Conservation (phyloP, 1,140 invertebrate species). For the Euschistus heros region DNA sequence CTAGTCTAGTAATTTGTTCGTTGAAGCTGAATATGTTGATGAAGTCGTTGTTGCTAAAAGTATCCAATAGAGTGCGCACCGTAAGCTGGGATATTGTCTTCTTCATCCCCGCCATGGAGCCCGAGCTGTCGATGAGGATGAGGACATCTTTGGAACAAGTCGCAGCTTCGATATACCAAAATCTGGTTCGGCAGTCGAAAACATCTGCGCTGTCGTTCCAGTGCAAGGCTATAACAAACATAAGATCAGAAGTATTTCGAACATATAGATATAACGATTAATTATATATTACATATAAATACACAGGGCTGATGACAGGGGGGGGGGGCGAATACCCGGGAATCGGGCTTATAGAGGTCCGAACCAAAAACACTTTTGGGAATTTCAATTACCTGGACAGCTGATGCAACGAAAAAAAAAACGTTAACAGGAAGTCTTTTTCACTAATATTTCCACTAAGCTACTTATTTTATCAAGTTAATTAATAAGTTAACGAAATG, state of each 20-base stretch:
- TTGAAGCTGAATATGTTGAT: constrained; percentile 82
- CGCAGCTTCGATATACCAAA: constrained; percentile 94
- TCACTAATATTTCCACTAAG: no score
- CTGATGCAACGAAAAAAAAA: no score
- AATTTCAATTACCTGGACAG: no score
- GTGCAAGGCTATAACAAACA: not conserved
- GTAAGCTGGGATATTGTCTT: constrained; percentile 69
- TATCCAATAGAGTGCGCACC: constrained; percentile 78
- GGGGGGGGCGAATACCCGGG: no score
- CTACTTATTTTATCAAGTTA: no score
- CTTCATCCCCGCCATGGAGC: constrained; percentile 91
- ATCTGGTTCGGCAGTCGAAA: constrained; percentile 76
- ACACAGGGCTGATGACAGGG: no score
- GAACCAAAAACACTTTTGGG: no score
- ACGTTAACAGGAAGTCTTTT: no score
- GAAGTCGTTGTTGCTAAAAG: constrained; percentile 95
- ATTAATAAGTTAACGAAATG: no score
- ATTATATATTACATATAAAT: no score
- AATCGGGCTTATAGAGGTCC: no score
- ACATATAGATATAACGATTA: no score
- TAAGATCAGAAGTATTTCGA: not conserved
- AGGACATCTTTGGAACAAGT: constrained; percentile 96
- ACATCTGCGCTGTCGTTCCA: constrained; percentile 42
- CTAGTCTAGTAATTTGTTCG: constrained; percentile 49
- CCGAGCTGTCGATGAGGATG: constrained; percentile 87